Conservation (phyloP, 2,888 invertebrate genomes). For the Blomia tropicalis region DNA sequence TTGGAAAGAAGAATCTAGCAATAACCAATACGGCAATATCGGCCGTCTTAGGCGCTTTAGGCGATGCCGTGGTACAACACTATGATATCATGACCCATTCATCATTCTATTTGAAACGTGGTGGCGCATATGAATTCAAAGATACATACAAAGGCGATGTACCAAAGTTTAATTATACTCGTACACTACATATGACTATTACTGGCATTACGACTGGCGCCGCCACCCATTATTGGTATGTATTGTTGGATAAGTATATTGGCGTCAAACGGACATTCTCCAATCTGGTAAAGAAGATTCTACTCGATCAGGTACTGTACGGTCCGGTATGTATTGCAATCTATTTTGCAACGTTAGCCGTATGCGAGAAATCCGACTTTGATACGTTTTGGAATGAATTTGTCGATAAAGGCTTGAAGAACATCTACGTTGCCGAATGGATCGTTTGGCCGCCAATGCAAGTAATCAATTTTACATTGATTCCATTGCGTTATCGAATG, state of each 20-base stretch:
- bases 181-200: slow-evolving; percentile 58
- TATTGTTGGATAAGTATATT: slow-evolving; percentile 51
- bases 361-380: slow-evolving; percentile 49
- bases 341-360: slow-evolving; percentile 58
- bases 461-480: slow-evolving; percentile 70
- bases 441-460: slow-evolving; percentile 83
- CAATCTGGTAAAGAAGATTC: slow-evolving; percentile 56
- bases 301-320: slow-evolving; percentile 64
- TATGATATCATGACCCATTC: slow-evolving; percentile 43
- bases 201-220: slow-evolving; percentile 61
- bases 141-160: slow-evolving; percentile 35
- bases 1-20: slow-evolving; percentile 47
- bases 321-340: slow-evolving; percentile 59
- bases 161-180: slow-evolving; percentile 33
- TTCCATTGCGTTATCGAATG: slow-evolving; percentile 65
- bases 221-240: slow-evolving; percentile 73
- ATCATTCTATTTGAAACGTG: slow-evolving; percentile 41
- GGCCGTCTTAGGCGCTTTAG: slow-evolving; percentile 53
- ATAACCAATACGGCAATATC: slow-evolving; percentile 65
- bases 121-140: too few relatives aligned
- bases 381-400: slow-evolving; percentile 51
- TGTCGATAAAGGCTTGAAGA: slow-evolving; percentile 50
- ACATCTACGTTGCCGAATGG: slow-evolving; percentile 71
- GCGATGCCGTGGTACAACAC: slow-evolving; percentile 62
- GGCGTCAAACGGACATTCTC: slow-evolving; percentile 48